These are phyloP conservation scores for Rhynchonycteris naso DNA, from an alignment of 2,797 vertebrate species.

Conservation along the genomic window DNA sequence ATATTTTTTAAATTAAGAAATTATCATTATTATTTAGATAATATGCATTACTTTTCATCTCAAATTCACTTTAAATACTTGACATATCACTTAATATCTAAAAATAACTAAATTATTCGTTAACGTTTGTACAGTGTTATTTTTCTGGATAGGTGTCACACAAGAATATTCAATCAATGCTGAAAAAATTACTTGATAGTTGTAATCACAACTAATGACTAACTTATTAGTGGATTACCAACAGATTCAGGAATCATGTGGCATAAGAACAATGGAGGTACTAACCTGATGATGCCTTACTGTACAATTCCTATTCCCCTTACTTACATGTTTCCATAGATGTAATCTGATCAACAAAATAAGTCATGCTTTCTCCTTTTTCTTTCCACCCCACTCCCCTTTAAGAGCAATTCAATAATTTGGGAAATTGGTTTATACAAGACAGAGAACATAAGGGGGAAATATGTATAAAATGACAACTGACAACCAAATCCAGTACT, in stretches of 20 bases:
- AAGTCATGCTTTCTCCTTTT: background rate
- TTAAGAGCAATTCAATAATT: background rate
- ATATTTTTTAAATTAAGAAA: background rate
- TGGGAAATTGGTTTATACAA: background rate
- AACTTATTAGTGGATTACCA: background rate
- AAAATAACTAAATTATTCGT: background rate
- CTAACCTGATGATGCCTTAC: background rate
- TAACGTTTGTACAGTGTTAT: background rate
- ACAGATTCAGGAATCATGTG: background rate
- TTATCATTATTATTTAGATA: background rate
- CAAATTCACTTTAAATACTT: background rate
- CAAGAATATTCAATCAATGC: background rate
- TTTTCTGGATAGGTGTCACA: background rate
- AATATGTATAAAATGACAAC: background rate
- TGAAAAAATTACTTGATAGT: background rate
- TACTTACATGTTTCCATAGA: background rate
- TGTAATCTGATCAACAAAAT: background rate
- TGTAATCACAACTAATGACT: background rate
- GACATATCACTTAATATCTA: background rate
- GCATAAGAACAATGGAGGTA: background rate
- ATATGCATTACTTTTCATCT: background rate
- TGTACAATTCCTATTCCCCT: background rate
- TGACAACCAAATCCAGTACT: background rate
- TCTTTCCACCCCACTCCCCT: background rate
- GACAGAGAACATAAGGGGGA: background rate